Evolutionary conservation across 2,797 vertebrate species (phyloP).

Genomic region (Xerus rutilus): DNA sequence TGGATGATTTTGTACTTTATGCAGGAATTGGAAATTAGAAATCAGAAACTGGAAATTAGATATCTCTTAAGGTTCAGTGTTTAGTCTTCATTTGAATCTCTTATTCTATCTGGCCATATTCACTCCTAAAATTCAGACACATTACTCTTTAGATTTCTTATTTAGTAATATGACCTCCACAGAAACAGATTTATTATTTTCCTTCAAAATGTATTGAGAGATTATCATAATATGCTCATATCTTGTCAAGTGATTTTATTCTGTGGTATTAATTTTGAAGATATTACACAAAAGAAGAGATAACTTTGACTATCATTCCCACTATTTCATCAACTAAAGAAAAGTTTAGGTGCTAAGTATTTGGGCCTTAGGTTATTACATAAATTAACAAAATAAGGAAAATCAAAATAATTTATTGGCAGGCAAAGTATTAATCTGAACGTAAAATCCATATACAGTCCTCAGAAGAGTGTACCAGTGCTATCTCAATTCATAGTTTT

Average conservation of each 20-base stretch:
- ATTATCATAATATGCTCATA: background rate
- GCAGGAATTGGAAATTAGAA: background rate
- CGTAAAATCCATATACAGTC: background rate
- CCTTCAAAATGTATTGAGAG: background rate
- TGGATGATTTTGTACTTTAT: background rate
- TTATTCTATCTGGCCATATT: background rate
- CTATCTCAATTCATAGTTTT: background rate
- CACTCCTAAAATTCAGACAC: background rate
- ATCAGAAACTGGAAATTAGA: background rate
- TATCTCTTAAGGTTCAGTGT: slow-evolving; percentile 10
- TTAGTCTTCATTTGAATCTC: background rate
- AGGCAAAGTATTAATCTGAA: background rate
- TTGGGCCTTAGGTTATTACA: background rate
- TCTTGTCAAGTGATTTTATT: background rate
- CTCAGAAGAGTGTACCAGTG: background rate
- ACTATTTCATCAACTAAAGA: background rate
- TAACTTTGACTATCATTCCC: background rate
- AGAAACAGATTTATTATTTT: background rate
- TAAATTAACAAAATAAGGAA: background rate
- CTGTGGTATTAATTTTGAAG: background rate
- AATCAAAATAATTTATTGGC: background rate
- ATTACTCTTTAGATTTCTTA: slow-evolving; percentile 22
- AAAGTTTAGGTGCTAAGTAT: background rate
- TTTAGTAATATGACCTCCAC: background rate
- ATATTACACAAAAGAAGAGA: background rate